phyloP scores from a whole-genome alignment of 2,797 vertebrate species.

The Phrynocephalus guinanensis region DNA sequence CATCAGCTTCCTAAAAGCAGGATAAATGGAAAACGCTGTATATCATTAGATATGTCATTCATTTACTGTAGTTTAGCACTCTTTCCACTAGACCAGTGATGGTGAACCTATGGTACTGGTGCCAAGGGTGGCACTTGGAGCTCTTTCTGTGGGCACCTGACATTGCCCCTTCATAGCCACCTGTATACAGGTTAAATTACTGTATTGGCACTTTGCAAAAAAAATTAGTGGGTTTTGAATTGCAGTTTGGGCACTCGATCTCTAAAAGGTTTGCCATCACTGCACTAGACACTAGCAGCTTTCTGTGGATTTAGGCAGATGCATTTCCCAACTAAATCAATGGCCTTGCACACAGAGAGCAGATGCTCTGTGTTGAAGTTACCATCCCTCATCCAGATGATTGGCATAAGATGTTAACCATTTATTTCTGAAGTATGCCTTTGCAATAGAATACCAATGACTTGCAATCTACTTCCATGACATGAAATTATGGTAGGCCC shows the following conservation, averaged over 20 bases:
- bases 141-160: no score
- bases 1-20: background rate
- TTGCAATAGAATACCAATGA: background rate
- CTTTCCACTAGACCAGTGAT: background rate
- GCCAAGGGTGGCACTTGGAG: no score
- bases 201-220: no score
- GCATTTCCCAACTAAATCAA: background rate
- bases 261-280: no score
- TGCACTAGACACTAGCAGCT: background rate
- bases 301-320: background rate
- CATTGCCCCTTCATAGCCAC: no score
- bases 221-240: no score
- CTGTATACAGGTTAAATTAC: no score
- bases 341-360: background rate
- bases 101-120: no score
- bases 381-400: background rate
- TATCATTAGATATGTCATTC: background rate
- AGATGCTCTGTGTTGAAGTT: background rate
- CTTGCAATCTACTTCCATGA: no score
- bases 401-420: background rate
- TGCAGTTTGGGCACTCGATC: no score
- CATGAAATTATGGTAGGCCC: background rate
- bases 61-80: background rate
- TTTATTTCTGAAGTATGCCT: background rate
- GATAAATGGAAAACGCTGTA: background rate